Base-by-base conservation (phyloP, 2,113 vertebrate genomes). In the Cichladusa arquata region DNA sequence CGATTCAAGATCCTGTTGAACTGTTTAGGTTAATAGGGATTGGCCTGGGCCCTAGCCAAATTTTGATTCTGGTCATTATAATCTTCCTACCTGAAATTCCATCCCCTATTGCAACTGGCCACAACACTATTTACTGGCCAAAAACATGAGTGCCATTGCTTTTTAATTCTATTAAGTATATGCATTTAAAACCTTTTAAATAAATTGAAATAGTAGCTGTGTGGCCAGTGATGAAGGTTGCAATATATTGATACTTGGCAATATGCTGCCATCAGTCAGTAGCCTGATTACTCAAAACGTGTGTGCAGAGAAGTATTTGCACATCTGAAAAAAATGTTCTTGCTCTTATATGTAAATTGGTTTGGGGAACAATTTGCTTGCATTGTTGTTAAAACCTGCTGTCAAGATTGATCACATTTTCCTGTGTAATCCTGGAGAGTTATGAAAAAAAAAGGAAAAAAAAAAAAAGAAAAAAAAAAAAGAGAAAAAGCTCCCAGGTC, bases 401-500 rank as follows among this genome's bases (percentile, higher is more conserved):
- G 76, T 92, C 90, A 92, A 88, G 77, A 96, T 19, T 64, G 67
- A 94, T 92, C 66, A 31, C 77, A 76, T 90, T 96, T 95, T 91
- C 56, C 47, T 66, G 40, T 73, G 94, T 83, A 83, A 96, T 90
- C 19, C 71, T 78, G 56, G 48, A 81, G 69, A 90, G 72, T 48
- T 84, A 76, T 38, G 5, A 12, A 76, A 81, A 65, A 58, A 74
- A 77, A 61, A 61, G 12, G 33, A 13, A 76, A 83, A 74, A 90
- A 65, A 57, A 45, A 45, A 45, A 57, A 62, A 83, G 78, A 90
- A 65, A 57, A 45, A 45, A 45, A 57, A 62, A 71, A 78, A 53
- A 61, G 14, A 34, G 11, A 76, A 81, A 81, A 92, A 69, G n/a
- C 50, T 96, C 58, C 56, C 60, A 70, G 56, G 81, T 86, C 92